These are phyloP conservation scores for Chlorodrepanis virens DNA, from an alignment of 2,113 vertebrate genomes.

Conservation along the genomic window DNA sequence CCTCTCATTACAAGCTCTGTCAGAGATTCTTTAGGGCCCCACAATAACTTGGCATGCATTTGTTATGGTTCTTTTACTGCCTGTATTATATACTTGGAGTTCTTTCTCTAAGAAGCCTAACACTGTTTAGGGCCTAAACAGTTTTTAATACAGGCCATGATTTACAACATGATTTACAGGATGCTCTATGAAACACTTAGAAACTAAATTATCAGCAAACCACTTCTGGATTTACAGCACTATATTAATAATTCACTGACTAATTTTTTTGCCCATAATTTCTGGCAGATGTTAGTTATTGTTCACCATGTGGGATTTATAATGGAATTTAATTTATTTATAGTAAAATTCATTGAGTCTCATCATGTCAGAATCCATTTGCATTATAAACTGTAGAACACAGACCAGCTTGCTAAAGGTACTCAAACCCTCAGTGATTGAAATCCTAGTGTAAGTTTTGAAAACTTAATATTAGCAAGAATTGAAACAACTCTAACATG, in stretches of 20 bases:
- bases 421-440: neutral
- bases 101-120: neutral
- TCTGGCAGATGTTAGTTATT: neutral
- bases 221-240: neutral
- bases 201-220: neutral
- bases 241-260: neutral
- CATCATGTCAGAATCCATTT: neutral
- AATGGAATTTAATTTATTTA: neutral
- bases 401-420: neutral
- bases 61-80: neutral
- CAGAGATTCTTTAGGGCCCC: neutral
- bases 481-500: neutral
- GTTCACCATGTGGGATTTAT: neutral
- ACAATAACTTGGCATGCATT: neutral
- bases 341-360: neutral
- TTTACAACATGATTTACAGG: neutral
- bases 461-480: neutral
- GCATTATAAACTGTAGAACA: neutral
- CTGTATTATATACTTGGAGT: neutral
- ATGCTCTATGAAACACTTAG: neutral
- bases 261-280: neutral
- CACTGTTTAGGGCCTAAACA: rapidly evolving
- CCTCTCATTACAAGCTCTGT: neutral
- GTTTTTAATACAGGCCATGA: neutral
- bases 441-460: neutral